Base-by-base conservation (phyloP, 2,797 vertebrate genomes). In the Austrolebias charrua region DNA sequence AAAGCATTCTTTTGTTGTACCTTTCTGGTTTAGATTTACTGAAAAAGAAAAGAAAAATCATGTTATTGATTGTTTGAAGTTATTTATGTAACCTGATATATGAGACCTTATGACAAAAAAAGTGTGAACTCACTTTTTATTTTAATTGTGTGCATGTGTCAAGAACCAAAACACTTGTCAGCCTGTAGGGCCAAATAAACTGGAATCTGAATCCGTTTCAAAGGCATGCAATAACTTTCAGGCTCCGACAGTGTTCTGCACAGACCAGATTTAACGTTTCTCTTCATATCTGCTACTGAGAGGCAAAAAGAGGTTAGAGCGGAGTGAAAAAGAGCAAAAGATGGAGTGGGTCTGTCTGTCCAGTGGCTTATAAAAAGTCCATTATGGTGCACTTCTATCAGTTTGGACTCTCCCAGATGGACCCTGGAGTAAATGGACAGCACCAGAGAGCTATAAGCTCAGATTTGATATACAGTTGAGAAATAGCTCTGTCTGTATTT, bases 331-430 rank as follows among this genome's bases (percentile, higher is more conserved):
- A 74, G 74, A 60, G 67, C 54, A 66, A 60, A 74, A 85, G 76
- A 87, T 88, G 74, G 84, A 88, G 84, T 85, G 86, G 64, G 57
- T 74, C 80, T 85, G 88, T 88, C 86, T 80, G 78, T 88, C 86
- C 85, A 76, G 70, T 82, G 86, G 86, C 86, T 90, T 90, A 89
- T 89, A 87, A 89, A 89, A 90, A 88, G 88, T 90, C 88, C 85
- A 91, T 91, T 91, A 91, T 84, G 71, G 78, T 78, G 71, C 33
- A 51, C 69, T 76, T 88, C 83, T 88, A 91, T 90, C 88, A 86
- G 86, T 87, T 84, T 89, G 80, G 83, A 63, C 80, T 85, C 80
- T 86, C 87, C 85, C 86, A 86, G 82, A 89, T 83, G 85, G 85
- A 85, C 83, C 77, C 79, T 77, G 79, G 82, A 89, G 85, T 87